These are phyloP conservation scores for Oppia nitens DNA, from an alignment of 1,140 invertebrate genomes.

Conservation along the genomic window DNA sequence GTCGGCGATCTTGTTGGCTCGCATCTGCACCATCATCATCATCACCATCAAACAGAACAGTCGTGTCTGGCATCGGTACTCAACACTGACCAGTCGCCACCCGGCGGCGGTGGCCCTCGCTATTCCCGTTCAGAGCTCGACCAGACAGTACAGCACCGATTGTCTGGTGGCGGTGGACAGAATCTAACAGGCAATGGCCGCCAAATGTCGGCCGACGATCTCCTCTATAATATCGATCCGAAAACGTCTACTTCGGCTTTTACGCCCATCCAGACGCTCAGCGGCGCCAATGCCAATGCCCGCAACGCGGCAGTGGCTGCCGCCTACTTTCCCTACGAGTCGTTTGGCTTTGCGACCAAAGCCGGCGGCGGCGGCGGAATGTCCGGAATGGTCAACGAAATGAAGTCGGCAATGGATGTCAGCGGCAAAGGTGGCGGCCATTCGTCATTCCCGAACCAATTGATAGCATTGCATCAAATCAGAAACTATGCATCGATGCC, in stretches of 20 bases:
- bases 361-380: conserved; percentile 23
- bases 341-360: conserved; percentile 55
- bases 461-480: conserved; percentile 89
- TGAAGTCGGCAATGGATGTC: conserved; percentile 29
- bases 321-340: conserved; percentile 70
- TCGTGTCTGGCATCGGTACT: conserved; percentile 21
- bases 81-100: conserved; percentile 27
- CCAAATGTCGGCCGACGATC: neutral
- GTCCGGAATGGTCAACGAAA: conserved; percentile 29
- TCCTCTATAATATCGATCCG: conserved; percentile 3
- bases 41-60: conserved; percentile 15
- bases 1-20: neutral
- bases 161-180: conserved; percentile 12
- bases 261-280: conserved; percentile 58
- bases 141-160: conserved; percentile 14
- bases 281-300: conserved; percentile 21
- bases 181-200: conserved; percentile 8
- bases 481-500: conserved; percentile 89
- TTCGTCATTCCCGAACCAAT: conserved; percentile 71
- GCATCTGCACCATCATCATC: conserved; percentile 12
- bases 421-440: conserved; percentile 25
- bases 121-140: conserved; percentile 5
- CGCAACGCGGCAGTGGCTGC: conserved; percentile 27
- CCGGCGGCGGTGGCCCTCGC: conserved; percentile 27
- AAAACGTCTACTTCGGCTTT: conserved; percentile 46